Base-by-base conservation (phyloP, 2,888 invertebrate species). In the Mythimna vitellina region DNA sequence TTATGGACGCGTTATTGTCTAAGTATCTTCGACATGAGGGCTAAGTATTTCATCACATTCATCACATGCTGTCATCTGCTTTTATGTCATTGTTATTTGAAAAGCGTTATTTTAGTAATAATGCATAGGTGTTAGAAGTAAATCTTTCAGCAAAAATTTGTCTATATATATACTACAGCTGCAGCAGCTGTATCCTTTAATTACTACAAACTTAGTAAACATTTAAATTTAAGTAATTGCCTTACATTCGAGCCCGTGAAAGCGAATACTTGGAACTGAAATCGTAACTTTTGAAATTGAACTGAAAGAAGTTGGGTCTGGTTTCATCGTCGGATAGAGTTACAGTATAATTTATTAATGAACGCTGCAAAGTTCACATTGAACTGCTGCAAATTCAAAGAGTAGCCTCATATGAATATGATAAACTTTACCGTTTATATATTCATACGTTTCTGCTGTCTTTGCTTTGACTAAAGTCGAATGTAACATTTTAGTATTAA, bases 201-300 rank as follows among this genome's bases (percentile, higher is more conserved):
- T 1, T 46, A 22, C 53, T 22, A 53, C 0, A 5, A 53, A 53
- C 1, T 3, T 3, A 53, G 12, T 12, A 6, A 1, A 25, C 5
- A 51, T 10, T 49, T 4, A 12, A 5, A 38, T 14, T 25, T 29
- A 12, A 29, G 10, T 46, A 46, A 46, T 46, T 17, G 17, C 6
- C 17, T 46, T 17, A 20, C 46, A 46, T 7, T 20, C 17, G 46
- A 6, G 46, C 5, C 46, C 17, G 7, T 53, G 17, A 65, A 38
- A 51, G 25, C 25, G 4, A 57, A 57, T 49, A 57, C n/a, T n/a
- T 38, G 20, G 10, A 68, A 51, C 58, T 58, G 35, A 51, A 70
- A 35, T 49, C 17, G 25, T 49, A 49, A 70, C 38, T 70, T 51
- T 70, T 58, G 17, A 58, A 70, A n/a, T 70, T 70, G 38, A 58